Evolutionary conservation across 1,140 invertebrate species (phyloP), one percentile per base, ranked within the genome.

Genomic region (Drosophila grimshawi): DNA sequence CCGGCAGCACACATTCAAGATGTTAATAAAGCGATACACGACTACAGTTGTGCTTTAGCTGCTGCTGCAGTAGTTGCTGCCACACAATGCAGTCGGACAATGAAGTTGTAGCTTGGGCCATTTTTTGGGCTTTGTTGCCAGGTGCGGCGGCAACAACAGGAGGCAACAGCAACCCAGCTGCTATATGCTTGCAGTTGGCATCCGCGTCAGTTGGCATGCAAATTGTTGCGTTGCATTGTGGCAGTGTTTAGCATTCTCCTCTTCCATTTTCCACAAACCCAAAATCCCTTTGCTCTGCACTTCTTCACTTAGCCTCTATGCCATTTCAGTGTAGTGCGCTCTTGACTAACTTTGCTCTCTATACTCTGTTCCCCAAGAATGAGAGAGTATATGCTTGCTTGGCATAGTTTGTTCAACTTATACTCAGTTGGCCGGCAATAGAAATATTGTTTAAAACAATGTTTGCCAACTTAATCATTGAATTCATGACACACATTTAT

Each of bases 11-110:
- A 32, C 68, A 76, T 82, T 82, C 82, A 83, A 88, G 85, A 88
- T 81, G 83, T 88, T 88, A 88, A 89, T 88, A 88, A 89, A 88
- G 85, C 85, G 85, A 77, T 68, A 78, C 82, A 83, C 81, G 68
- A 43, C 68, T 65, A 78, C 78, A 66, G 55, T 57, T 64, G 64
- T 55, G 56, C 48, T 33, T 45, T 55, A 30, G 2, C 43, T 33
- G 30, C 41, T 53, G 71, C 6, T 39, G 37, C 37, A 8, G 60
- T 57, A 48, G 45, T 68, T 35, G 49, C 37, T 51, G 66, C n/a
- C 56, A 29, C 56, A 59, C 57, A 60, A 19, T 45, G 57, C 69
- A 80, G 55, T 69, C 66, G 53, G 79, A 77, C 74, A 88, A 90
- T 89, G 86, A 85, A 89, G 85, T 81, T 89, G 85, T 81, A 63